These are phyloP conservation scores for Prenolepis imparis DNA, from an alignment of 2,888 invertebrate genomes.

Conservation along the genomic window DNA sequence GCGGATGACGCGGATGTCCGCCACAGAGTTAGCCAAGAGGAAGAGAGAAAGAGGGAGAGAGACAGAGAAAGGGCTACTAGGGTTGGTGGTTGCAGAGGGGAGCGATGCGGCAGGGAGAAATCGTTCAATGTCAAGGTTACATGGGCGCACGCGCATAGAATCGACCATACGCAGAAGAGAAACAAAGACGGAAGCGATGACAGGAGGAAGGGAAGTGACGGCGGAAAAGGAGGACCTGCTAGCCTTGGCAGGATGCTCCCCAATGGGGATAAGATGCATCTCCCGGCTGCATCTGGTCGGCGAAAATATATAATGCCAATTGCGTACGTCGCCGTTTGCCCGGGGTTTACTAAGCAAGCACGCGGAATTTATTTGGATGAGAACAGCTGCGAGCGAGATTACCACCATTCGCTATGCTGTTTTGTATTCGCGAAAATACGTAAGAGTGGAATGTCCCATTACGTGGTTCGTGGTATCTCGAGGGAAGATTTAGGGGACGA, in stretches of 20 bases:
- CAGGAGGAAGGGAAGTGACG: neutral
- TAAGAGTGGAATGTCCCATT: constrained; percentile 14
- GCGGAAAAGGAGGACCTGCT: constrained; percentile 30
- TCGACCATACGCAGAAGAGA: constrained; percentile 48
- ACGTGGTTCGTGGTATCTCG: neutral
- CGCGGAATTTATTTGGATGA: constrained; percentile 42
- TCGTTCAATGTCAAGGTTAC: constrained; percentile 83
- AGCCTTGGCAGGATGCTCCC: constrained; percentile 54
- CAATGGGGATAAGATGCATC: constrained; percentile 55
- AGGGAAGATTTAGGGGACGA: neutral
- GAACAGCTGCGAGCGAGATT: constrained; percentile 34
- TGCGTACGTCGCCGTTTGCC: constrained; percentile 24
- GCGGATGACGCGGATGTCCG: constrained; percentile 52
- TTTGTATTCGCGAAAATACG: constrained; percentile 28
- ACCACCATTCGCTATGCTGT: constrained; percentile 27
- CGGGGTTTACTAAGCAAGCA: constrained; percentile 25
- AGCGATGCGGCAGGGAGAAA: constrained; percentile 62
- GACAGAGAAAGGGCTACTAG: constrained; percentile 34
- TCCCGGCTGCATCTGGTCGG: constrained; percentile 51
- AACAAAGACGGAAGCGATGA: constrained; percentile 49
- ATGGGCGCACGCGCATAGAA: constrained; percentile 78
- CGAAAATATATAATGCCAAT: constrained; percentile 54
- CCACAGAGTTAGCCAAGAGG: constrained; percentile 24
- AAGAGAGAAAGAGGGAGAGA: constrained; percentile 8
- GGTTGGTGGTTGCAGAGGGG: constrained; percentile 40